Evolutionary conservation across 23 tunicate genomes (phyloP).

Genomic region (Halocynthia aurantium): DNA sequence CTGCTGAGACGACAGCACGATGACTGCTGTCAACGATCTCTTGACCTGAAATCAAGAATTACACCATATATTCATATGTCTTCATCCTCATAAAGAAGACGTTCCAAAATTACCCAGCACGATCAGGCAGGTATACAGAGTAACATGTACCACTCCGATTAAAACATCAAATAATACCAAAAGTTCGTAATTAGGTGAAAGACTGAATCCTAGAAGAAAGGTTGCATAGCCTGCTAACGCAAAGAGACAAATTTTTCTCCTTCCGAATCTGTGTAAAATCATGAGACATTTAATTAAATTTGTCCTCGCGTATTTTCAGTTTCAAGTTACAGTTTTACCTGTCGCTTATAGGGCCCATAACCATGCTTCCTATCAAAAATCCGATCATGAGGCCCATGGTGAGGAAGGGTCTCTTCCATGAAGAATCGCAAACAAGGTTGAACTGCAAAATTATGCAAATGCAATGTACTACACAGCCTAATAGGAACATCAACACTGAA

Average conservation of each 20-base stretch:
- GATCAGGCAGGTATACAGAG: constrained; percentile 1
- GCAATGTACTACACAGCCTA: neutral
- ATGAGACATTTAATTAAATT: too few relatives aligned
- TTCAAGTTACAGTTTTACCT: neutral
- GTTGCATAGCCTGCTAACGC: neutral
- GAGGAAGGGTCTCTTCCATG: constrained; percentile 27
- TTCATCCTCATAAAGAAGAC: neutral
- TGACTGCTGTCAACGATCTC: constrained; percentile 26
- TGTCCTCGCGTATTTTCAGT: neutral
- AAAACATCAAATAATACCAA: neutral
- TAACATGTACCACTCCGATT: constrained; percentile 13
- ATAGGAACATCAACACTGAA: neutral
- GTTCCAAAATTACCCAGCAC: constrained; percentile 8
- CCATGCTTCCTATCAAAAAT: constrained; percentile 14
- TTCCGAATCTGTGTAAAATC: neutral
- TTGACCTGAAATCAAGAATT: neutral
- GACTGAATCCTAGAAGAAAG: neutral
- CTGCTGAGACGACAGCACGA: constrained; percentile 4
- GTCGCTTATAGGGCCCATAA: constrained; percentile 11
- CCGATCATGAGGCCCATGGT: constrained; percentile 19
- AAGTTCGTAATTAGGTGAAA: constrained; percentile 1
- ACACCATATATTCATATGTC: neutral
- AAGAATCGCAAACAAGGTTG: constrained; percentile 14
- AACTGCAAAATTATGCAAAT: constrained; percentile 9
- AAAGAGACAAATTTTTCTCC: neutral